Evolutionary conservation across 2,797 vertebrate species (phyloP), one percentile per base, ranked within the genome.

Genomic region (Platalea minor): DNA sequence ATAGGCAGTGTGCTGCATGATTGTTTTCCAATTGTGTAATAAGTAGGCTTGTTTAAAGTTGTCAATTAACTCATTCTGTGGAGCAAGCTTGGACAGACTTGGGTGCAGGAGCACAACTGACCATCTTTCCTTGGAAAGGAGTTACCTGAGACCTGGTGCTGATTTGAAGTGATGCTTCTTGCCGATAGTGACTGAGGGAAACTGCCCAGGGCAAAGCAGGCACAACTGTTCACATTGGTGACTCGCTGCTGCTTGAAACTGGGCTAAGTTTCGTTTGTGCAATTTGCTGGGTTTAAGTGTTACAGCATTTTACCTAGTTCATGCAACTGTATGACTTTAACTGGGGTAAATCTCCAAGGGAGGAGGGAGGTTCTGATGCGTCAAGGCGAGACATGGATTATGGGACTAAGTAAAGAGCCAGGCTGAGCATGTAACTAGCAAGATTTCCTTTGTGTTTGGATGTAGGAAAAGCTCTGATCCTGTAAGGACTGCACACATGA

Each of bases 181-280:
- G 37, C 37, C 37, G 37, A 37, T 37, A 37, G 37, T 37, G 37
- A 37, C 37, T 37, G 37, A 37, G 37, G 37, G 37, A 37, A 37
- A 37, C 37, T 9, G 37, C 37, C 37, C 37, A 37, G 37, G 37
- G 41, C 18, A 37, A 19, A 37, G 15, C 45, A 11, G 37, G n/a
- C 46, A 13, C 23, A 2, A 0, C 31, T 31, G 3, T 10, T 14
- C 2, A 7, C 15, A 0, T 0, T 4, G 19, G 24, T 5, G 13
- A 4, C 33, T 19, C 5, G 3, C 54, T 17, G 39, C 75, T 59
- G 41, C 72, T 29, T 31, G 35, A 39, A 69, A 5, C n/a, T 0
- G 23, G 50, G 70, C 28, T 17, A 2, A 17, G 5, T 29, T 39
- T 51, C 28, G 4, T 6, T 43, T 12, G 7, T 8, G 74, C 19